phyloP scores from a whole-genome alignment of 2,888 invertebrate genomes.

The Sylvicola cinctus region DNA sequence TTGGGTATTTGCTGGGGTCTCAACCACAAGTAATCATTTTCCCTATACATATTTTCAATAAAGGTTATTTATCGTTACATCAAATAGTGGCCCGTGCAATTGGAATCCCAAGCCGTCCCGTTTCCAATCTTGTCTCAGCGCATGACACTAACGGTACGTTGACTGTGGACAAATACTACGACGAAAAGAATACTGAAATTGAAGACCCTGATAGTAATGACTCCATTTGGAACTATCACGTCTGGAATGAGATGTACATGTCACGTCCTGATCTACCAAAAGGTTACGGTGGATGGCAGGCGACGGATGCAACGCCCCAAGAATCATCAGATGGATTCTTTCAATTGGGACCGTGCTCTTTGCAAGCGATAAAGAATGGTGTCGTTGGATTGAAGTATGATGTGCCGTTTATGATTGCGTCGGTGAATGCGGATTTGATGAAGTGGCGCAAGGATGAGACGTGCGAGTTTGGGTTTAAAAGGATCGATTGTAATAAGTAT shows the following conservation, averaged over 20 bases:
- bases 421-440: conserved; percentile 87
- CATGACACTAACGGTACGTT: conserved; percentile 85
- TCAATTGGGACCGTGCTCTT: conserved; percentile 74
- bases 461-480: conserved; percentile 46
- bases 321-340: conserved; percentile 69
- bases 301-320: conserved; percentile 80
- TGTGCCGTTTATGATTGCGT: conserved; percentile 67
- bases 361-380: conserved; percentile 62
- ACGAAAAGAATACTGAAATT: conserved; percentile 56
- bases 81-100: conserved; percentile 52
- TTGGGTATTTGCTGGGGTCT: conserved; percentile 84
- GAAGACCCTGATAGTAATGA: conserved; percentile 66
- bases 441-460: conserved; percentile 74
- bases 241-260: conserved; percentile 96
- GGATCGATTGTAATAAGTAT: conserved; percentile 50
- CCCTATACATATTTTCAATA: too few species aligned
- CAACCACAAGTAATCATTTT: conserved; percentile 58
- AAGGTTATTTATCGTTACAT: too few species aligned
- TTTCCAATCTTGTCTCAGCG: conserved; percentile 83
- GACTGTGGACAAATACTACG: conserved; percentile 75
- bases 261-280: conserved; percentile 57
- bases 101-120: conserved; percentile 70
- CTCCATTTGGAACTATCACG: conserved; percentile 90
- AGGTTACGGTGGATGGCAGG: conserved; percentile 78
- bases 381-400: conserved; percentile 70